A percentile compares a stretch with the other conserved stretches of the same genome.
Conservation (phyloP, 2,797 vertebrate genomes). For the Malacoctenus gilli region DNA sequence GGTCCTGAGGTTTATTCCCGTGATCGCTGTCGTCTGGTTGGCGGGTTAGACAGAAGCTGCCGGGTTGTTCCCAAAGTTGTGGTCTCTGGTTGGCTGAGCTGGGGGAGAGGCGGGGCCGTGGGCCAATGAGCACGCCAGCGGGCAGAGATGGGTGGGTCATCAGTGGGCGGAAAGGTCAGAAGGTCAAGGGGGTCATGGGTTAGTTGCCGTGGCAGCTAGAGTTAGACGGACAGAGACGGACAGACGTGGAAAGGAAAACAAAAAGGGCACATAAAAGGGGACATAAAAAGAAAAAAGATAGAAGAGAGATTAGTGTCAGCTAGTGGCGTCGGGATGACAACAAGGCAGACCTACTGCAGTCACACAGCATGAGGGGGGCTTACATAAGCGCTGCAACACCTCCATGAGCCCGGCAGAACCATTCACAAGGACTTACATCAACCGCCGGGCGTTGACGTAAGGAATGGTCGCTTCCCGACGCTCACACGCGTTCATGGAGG, state of each 20-base stretch:
- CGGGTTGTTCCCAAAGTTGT: slow-evolving; percentile 72
- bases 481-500: no score
- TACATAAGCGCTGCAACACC: slow-evolving; percentile 55
- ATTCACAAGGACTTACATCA: slow-evolving; percentile 85
- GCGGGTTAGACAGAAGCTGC: slow-evolving; percentile 74
- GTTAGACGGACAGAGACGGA: slow-evolving; percentile 90
- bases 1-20: slow-evolving; percentile 83
- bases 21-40: slow-evolving; percentile 81
- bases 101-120: slow-evolving; percentile 94
- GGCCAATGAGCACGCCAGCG: slow-evolving; percentile 99
- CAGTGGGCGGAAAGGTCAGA: slow-evolving; percentile 99
- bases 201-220: slow-evolving; percentile 99
- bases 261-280: slow-evolving; percentile 82
- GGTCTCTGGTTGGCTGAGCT: slow-evolving; percentile 82
- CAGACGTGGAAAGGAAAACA: slow-evolving; percentile 81
- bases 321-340: slow-evolving; percentile 99
- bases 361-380: slow-evolving; percentile 79
- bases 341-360: slow-evolving; percentile 99
- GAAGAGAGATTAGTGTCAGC: slow-evolving; percentile 99
- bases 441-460: slow-evolving; percentile 58
- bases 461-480: slow-evolving; percentile 57
- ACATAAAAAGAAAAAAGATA: slow-evolving; percentile 98
- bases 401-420: slow-evolving; percentile 84
- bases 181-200: slow-evolving; percentile 99
- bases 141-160: slow-evolving; percentile 99